phyloP scores from a whole-genome alignment of 2,797 vertebrate genomes.

The Lerista edwardsae region DNA sequence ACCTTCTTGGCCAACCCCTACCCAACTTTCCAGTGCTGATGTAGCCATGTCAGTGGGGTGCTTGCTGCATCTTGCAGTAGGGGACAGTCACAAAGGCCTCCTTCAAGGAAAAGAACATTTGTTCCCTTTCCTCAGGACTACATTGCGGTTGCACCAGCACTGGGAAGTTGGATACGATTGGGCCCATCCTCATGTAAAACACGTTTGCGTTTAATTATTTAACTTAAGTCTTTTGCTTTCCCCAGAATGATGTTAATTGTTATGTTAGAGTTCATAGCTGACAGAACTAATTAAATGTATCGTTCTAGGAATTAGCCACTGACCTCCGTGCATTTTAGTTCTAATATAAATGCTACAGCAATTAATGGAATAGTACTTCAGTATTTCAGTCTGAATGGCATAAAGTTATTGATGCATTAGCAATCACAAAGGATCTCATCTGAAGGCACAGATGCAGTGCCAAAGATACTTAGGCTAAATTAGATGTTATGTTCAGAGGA shows the following conservation, averaged over 20 bases:
- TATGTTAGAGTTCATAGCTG: background rate
- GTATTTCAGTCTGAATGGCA: background rate
- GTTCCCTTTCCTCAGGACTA: no score
- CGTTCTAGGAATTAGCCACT: background rate
- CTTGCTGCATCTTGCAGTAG: no score
- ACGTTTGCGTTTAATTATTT: background rate
- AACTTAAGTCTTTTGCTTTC: background rate
- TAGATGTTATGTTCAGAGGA: no score
- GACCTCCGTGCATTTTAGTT: background rate
- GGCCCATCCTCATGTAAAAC: background rate
- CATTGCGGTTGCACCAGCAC: no score
- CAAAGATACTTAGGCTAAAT: slow-evolving; percentile 32
- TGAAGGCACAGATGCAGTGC: slow-evolving; percentile 13
- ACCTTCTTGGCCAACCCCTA: no score
- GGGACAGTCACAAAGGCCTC: background rate
- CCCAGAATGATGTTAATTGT: background rate
- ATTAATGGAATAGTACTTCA: background rate
- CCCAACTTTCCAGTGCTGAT: no score
- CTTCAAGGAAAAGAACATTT: no score
- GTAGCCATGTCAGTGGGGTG: no score
- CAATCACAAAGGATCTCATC: background rate
- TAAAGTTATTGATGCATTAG: background rate
- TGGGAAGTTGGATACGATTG: no score
- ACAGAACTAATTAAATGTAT: background rate
- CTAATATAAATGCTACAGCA: background rate